Evolutionary conservation across 2,888 invertebrate genomes (phyloP).

Genomic region (Trissoscelio sp.): DNA sequence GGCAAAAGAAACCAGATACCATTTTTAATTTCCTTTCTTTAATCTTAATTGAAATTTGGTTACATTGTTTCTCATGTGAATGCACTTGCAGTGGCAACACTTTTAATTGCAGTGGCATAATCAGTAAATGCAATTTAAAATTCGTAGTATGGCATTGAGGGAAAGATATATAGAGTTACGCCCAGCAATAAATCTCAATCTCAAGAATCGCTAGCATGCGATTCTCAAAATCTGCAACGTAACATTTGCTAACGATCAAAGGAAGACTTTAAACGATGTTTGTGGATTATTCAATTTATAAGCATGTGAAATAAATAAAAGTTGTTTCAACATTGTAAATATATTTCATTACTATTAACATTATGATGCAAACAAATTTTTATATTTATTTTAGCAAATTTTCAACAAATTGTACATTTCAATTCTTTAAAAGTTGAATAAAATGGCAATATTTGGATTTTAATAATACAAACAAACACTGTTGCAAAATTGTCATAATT

Average conservation of each 20-base stretch:
- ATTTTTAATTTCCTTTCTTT: background rate
- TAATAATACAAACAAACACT: too few relatives aligned
- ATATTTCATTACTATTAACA: too few relatives aligned
- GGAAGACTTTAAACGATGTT: background rate
- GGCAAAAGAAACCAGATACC: background rate
- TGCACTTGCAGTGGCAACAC: background rate
- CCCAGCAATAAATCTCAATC: constrained; percentile 45
- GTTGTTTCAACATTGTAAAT: too few relatives aligned
- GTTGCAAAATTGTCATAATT: too few relatives aligned
- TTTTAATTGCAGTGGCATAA: background rate
- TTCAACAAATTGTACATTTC: too few relatives aligned
- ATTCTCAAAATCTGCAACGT: constrained; percentile 5
- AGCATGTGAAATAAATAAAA: too few relatives aligned
- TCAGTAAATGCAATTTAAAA: background rate
- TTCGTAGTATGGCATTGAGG: background rate
- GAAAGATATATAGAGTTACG: constrained; percentile 35
- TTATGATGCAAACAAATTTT: too few relatives aligned
- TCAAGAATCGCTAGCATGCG: constrained; percentile 39
- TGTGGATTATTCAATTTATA: background rate
- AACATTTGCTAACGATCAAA: background rate
- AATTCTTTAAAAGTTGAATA: too few relatives aligned
- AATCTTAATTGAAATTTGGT: background rate
- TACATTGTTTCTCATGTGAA: background rate
- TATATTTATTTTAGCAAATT: too few relatives aligned
- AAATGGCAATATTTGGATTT: too few relatives aligned